Conservation (phyloP, 1,140 invertebrate genomes). For the Aleiodes sp. region DNA sequence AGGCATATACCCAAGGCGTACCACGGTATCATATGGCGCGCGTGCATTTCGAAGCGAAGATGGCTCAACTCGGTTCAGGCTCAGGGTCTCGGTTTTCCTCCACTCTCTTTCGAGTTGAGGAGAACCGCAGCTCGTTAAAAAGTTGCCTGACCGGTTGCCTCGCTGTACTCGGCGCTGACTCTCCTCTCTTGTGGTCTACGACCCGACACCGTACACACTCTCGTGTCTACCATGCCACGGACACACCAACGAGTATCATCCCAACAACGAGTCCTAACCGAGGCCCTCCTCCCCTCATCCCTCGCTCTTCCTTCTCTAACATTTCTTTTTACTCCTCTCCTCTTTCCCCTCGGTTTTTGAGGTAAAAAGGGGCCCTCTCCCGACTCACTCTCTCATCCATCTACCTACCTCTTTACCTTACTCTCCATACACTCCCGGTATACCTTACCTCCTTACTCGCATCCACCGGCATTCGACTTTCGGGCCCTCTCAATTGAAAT, state of each 20-base stretch:
- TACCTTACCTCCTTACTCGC: constrained; percentile 19
- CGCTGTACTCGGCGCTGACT: constrained; percentile 54
- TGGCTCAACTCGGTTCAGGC: constrained; percentile 56
- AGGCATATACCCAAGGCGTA: background rate
- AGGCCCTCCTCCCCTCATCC: constrained; percentile 20
- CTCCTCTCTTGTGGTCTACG: constrained; percentile 65
- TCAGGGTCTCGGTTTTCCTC: constrained; percentile 49
- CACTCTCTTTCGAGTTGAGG: constrained; percentile 41
- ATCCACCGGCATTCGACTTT: constrained; percentile 39
- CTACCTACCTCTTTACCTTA: constrained; percentile 23
- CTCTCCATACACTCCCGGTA: too few relatives aligned
- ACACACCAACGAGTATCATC: constrained; percentile 51
- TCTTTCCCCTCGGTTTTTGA: background rate
- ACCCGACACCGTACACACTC: constrained; percentile 62
- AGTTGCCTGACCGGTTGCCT: constrained; percentile 67
- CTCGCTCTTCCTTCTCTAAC: background rate
- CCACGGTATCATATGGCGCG: constrained; percentile 50
- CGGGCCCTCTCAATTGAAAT: constrained; percentile 58
- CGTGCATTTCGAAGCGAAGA: constrained; percentile 50
- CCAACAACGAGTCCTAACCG: constrained; percentile 26
- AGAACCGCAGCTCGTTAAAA: constrained; percentile 65
- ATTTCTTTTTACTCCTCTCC: background rate
- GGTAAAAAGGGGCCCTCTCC: background rate
- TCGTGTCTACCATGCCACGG: constrained; percentile 41
- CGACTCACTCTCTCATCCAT: constrained; percentile 6